Evolutionary conservation across 2,797 vertebrate species (phyloP).

Genomic region (Heterohyrax brucei): DNA sequence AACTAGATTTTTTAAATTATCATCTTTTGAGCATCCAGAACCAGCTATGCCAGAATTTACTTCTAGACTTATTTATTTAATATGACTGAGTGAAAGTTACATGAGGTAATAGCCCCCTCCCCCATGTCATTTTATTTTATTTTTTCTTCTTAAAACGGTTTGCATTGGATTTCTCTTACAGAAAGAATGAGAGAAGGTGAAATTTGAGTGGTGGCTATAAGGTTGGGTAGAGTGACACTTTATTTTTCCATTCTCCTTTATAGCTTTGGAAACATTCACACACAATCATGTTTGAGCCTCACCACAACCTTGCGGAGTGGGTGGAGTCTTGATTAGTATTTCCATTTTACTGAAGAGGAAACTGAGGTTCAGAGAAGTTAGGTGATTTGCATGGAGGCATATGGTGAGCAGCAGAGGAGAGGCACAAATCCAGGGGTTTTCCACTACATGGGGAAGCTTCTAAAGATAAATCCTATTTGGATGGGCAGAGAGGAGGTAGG

Average conservation of each 20-base stretch:
- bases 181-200: background rate
- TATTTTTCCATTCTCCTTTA: background rate
- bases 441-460: background rate
- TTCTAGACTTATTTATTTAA: background rate
- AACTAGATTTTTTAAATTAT: background rate
- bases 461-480: background rate
- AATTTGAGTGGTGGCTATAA: background rate
- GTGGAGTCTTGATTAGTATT: background rate
- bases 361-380: background rate
- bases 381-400: background rate
- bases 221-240: background rate
- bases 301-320: background rate
- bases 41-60: background rate
- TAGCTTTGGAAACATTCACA: background rate
- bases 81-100: background rate
- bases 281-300: background rate
- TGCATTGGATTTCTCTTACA: constrained; percentile 42
- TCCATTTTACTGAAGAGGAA: background rate
- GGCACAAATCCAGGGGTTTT: background rate
- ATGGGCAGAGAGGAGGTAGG: background rate
- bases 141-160: background rate
- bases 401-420: background rate
- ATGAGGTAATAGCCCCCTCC: background rate
- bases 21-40: background rate
- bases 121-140: too few relatives aligned